Evolutionary conservation across 2,113 vertebrate genomes (phyloP), one percentile per base, ranked within the genome.

Genomic region (Rhineura floridana): DNA sequence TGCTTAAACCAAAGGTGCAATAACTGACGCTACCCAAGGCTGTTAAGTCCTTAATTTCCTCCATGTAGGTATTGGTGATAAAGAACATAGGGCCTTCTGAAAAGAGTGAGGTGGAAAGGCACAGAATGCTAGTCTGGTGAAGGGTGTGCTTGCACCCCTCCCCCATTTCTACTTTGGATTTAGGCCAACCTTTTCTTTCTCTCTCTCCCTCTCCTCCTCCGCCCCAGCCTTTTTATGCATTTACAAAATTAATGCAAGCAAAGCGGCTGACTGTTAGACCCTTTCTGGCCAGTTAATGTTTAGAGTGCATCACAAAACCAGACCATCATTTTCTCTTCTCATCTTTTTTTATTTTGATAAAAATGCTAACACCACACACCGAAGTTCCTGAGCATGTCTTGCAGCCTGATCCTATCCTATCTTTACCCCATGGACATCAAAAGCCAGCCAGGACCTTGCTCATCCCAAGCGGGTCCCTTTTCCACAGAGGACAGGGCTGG

Each of bases 381-480:
- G 9, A 25, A 3, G 33, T 15, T 69, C 46, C 5, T 52, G 11
- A 67, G 46, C 12, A 23, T 42, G n/a, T 17, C n/a, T 55, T 10
- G 48, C 2, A 7, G 50, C 15, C 69, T 25, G 17, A 59, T 59
- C 48, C 67, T 42, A 59, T n/a, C 19, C 12, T 23, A 17, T 28
- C 15, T n/a, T 85, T 33, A 62, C 52, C 42, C 81, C 15, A 21
- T n/a, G 17, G 4, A 76, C 39, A 62, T 81, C 33, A 10, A 84
- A 73, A 59, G 36, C 11, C 36, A 83, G 63, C 21, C 90, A 80
- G 78, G 39, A 83, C 86, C 87, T 78, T 80, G 79, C 91, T 89
- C 84, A 59, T 84, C 86, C 87, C 92, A 96, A 95, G 87, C 96
- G 94, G 97, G 96, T 97, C 96, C 96, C 94, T 87, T 87, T 79